Evolutionary conservation across 2,113 vertebrate genomes (phyloP), one percentile per base, ranked within the genome.

Genomic region (Corythaeola cristata): DNA sequence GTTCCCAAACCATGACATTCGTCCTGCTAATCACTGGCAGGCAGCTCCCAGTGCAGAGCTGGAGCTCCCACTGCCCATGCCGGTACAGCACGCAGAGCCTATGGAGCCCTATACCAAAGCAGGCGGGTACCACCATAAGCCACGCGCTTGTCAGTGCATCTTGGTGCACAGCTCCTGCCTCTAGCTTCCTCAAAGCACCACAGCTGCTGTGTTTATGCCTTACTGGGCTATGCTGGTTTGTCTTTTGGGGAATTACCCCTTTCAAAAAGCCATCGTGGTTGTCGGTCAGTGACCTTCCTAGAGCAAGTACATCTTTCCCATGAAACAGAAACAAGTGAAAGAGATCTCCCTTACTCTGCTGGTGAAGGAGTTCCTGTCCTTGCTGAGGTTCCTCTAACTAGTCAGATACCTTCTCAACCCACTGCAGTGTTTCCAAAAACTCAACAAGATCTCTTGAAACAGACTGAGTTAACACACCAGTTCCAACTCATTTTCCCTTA

Each of bases 401-500:
- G 21, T 75, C 41, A 78, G 52, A 37, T 24, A 68, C 66, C 55
- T 89, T 62, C 58, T 89, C 50, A 75, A 53, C 30, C 15, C 64
- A n/a, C 19, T 47, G 87, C 53, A 82, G 12, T 3, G 5, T 55
- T 89, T 78, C 69, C 39, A 88, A 93, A 96, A 86, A 45, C 8
- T 3, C 50, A 55, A 33, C 7, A 27, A n/a, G 49, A 68, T 62
- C 45, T 92, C 71, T 58, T 32, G 5, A 73, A 87, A 75, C 32
- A 79, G 35, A 20, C 66, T 45, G 39, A 91, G 58, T 89, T 83
- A 89, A 75, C 45, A 73, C 77, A 53, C 44, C 35, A 41, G 45
- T 85, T 92, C 47, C 66, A 90, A 50, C 45, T 91, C 45, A 79
- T 95, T 89, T 97, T 86, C 74, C 94, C 81, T 79, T 95, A 49